phyloP scores from a whole-genome alignment of 2,888 invertebrate species.

The Cyclophora punctaria region DNA sequence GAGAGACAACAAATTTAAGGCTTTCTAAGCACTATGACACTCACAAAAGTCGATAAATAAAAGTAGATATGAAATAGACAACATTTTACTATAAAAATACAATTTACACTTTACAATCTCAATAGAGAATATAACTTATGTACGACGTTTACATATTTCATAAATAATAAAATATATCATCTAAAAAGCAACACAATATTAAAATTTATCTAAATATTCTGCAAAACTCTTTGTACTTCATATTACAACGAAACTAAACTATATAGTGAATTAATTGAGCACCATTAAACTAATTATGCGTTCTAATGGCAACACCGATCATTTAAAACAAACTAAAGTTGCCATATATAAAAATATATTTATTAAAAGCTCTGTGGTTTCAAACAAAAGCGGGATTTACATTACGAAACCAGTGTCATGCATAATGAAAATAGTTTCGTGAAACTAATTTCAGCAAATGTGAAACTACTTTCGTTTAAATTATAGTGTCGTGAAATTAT shows the following conservation, averaged over 20 bases:
- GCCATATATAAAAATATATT: too few species aligned
- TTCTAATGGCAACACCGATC: background rate
- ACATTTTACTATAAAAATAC: constrained; percentile 61
- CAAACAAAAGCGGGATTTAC: too few species aligned
- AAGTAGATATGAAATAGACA: constrained; percentile 29
- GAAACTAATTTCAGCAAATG: too few species aligned
- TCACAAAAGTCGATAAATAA: background rate
- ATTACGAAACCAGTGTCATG: too few species aligned
- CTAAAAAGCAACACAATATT: constrained; percentile 36
- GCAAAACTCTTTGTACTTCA: constrained; percentile 37
- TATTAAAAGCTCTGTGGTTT: too few species aligned
- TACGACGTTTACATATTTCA: constrained; percentile 35
- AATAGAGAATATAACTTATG: constrained; percentile 57
- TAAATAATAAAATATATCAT: constrained; percentile 26
- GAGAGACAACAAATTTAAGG: too few species aligned
- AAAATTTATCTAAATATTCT: constrained; percentile 21
- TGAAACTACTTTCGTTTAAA: too few species aligned
- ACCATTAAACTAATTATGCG: background rate
- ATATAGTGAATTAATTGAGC: background rate
- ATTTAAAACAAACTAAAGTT: too few species aligned
- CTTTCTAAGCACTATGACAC: too few species aligned
- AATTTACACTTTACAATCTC: constrained; percentile 54
- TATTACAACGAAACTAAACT: background rate
- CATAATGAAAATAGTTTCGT: too few species aligned
- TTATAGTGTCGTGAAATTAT: too few species aligned